Percentiles rank a stretch among this genome's conserved stretches.
phyloP scores from a whole-genome alignment of 2,888 invertebrate species.

The Hermaeophaga mercurialis region DNA sequence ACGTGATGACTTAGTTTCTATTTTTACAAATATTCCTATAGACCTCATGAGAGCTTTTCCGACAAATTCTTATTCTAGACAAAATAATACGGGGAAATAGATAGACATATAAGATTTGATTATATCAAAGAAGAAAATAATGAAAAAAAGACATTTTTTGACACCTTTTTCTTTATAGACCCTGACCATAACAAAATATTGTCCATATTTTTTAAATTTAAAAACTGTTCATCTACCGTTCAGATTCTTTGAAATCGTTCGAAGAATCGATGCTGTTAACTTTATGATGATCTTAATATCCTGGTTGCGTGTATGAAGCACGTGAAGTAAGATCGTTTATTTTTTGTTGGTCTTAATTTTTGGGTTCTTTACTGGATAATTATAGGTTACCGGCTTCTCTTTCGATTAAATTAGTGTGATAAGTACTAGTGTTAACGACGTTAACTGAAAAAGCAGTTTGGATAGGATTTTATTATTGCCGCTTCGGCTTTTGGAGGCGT shows the following conservation, averaged over 20 bases:
- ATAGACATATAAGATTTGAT: no score
- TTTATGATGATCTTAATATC: slow-evolving; percentile 8
- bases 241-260: slow-evolving; percentile 34
- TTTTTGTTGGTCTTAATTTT: slow-evolving; percentile 5
- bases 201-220: no score
- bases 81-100: no score
- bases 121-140: no score
- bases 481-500: no score
- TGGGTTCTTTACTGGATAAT: slow-evolving; percentile 2
- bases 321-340: slow-evolving; percentile 20
- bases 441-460: background rate
- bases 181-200: no score
- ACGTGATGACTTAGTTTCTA: no score
- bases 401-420: background rate
- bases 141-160: no score
- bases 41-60: no score
- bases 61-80: no score
- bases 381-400: background rate
- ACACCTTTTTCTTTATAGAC: no score
- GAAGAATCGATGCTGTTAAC: slow-evolving; percentile 26
- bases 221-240: slow-evolving; percentile 22
- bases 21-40: no score
- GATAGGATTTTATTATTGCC: background rate
- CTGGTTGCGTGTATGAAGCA: slow-evolving; percentile 13
- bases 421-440: background rate